phyloP scores from a whole-genome alignment of 2,888 invertebrate genomes.

The Cloeon dipterum region DNA sequence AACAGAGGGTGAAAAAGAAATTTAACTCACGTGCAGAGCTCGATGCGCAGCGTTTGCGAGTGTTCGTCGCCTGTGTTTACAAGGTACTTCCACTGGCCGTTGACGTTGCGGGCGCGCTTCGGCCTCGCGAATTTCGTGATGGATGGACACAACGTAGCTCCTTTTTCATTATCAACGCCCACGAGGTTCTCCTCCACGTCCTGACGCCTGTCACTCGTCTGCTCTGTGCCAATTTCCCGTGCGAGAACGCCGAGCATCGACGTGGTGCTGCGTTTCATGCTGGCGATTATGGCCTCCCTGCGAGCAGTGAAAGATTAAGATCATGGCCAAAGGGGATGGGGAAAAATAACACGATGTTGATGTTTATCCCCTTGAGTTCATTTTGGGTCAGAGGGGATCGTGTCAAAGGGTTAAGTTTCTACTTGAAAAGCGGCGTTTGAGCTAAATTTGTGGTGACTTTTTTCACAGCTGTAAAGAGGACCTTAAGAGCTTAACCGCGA shows the following conservation, averaged over 20 bases:
- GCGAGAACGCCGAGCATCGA: not conserved
- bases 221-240: not conserved
- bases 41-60: conserved; percentile 56
- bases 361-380: no score
- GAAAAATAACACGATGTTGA: no score
- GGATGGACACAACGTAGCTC: not conserved
- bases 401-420: no score
- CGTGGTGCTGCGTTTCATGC: not conserved
- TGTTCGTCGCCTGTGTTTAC: conserved; percentile 60
- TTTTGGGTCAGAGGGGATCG: no score
- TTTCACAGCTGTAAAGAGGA: no score
- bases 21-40: conserved; percentile 49
- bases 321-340: no score
- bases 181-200: not conserved
- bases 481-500: no score
- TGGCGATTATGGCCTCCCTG: not conserved
- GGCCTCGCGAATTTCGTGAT: conserved; percentile 30
- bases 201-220: not conserved
- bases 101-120: conserved; percentile 54
- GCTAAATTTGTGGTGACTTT: no score
- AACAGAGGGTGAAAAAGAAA: no score
- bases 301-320: no score
- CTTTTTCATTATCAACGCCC: not conserved
- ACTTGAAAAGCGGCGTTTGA: no score
- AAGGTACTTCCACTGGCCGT: conserved; percentile 66